Percentiles rank a stretch among this genome's conserved stretches.
Evolutionary conservation across 2,888 invertebrate genomes (phyloP).

Genomic region (Tetheella fluctuosa): DNA sequence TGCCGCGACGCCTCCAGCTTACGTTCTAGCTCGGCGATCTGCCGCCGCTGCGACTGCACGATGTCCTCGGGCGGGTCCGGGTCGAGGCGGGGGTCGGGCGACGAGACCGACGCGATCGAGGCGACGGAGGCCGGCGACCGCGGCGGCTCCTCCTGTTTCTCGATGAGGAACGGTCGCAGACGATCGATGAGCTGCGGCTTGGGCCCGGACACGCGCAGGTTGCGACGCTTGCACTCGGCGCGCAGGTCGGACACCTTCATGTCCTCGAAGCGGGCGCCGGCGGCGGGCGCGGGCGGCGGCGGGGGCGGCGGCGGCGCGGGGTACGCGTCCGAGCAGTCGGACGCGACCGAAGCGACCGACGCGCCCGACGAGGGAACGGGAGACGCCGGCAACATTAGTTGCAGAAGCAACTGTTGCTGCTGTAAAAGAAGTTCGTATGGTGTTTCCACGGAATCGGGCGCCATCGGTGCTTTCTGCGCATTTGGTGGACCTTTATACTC

Average conservation of each 20-base stretch:
- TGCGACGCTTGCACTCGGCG: conserved; percentile 96
- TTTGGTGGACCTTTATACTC: conserved; percentile 94
- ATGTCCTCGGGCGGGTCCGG: conserved; percentile 86
- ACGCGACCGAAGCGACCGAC: conserved; percentile 57
- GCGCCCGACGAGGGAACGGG: conserved; percentile 72
- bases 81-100: conserved; percentile 62
- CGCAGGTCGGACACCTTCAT: conserved; percentile 98
- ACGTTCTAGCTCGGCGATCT: conserved; percentile 94
- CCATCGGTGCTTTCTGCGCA: conserved; percentile 89
- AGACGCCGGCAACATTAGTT: conserved; percentile 91
- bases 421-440: conserved; percentile 96
- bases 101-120: conserved; percentile 57
- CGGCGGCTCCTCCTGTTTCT: conserved; percentile 78
- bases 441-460: conserved; percentile 86
- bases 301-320: conserved; percentile 81
- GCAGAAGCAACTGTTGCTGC: conserved; percentile 96
- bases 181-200: conserved; percentile 98
- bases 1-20: conserved; percentile 91
- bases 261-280: conserved; percentile 91
- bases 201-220: conserved; percentile 97
- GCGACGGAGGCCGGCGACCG: conserved; percentile 71
- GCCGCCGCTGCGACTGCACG: conserved; percentile 90
- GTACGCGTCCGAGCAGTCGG: conserved; percentile 66
- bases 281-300: conserved; percentile 69
- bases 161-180: conserved; percentile 88